Evolutionary conservation across 2,113 vertebrate genomes (phyloP).

Genomic region (Etheostoma cragini): DNA sequence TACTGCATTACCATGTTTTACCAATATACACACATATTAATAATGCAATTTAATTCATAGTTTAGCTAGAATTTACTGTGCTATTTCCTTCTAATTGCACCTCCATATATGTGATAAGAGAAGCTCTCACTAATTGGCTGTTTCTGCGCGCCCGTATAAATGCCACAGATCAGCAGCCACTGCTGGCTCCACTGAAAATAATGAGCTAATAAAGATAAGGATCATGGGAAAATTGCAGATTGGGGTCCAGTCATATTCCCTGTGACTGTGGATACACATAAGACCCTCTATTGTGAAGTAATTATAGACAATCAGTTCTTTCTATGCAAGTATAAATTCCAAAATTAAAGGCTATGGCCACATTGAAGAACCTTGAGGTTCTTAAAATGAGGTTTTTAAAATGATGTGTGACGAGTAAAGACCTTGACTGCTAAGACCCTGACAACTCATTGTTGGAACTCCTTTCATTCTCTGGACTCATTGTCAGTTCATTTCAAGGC

Average conservation of each 20-base stretch:
- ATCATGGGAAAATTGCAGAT: slow-evolving; percentile 77
- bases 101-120: slow-evolving; percentile 71
- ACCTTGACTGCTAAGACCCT: slow-evolving; percentile 22
- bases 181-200: slow-evolving; percentile 69
- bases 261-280: slow-evolving; percentile 42
- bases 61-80: slow-evolving; percentile 44
- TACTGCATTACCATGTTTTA: background rate
- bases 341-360: slow-evolving; percentile 30
- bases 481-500: slow-evolving; percentile 37
- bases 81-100: slow-evolving; percentile 63
- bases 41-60: slow-evolving; percentile 40
- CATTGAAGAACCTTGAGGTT: slow-evolving; percentile 30
- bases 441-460: slow-evolving; percentile 35
- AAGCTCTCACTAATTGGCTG: slow-evolving; percentile 77
- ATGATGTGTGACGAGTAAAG: slow-evolving; percentile 14
- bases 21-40: background rate
- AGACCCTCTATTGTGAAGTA: slow-evolving; percentile 44
- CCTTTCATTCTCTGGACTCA: slow-evolving; percentile 18
- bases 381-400: slow-evolving; percentile 23
- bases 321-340: slow-evolving; percentile 13
- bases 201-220: slow-evolving; percentile 82
- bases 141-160: slow-evolving; percentile 69
- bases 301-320: slow-evolving; percentile 31
- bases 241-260: slow-evolving; percentile 63
- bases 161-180: slow-evolving; percentile 75